These are phyloP conservation scores for Camptogramma bilineatum DNA, from an alignment of 2,888 invertebrate species.

Conservation along the genomic window DNA sequence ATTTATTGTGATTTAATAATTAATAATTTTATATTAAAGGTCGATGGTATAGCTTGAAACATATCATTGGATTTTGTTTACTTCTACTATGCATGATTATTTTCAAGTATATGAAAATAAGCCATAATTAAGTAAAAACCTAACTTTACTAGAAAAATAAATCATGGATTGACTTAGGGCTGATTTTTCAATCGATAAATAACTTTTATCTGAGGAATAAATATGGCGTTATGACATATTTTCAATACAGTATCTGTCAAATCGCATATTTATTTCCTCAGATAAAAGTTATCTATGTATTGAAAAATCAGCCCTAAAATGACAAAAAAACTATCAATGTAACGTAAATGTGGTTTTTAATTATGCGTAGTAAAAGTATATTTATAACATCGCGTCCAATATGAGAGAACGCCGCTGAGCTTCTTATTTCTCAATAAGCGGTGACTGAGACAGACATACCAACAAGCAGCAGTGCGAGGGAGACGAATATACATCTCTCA, in stretches of 20 bases:
- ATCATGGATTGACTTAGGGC: too few relatives aligned
- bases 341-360: background rate
- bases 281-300: too few relatives aligned
- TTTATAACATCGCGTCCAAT: slow-evolving; percentile 12
- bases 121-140: slow-evolving; percentile 1
- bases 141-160: background rate
- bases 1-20: slow-evolving; percentile 75
- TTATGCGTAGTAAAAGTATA: slow-evolving; percentile 6
- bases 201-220: too few relatives aligned
- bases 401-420: background rate
- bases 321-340: background rate
- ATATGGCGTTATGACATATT: too few relatives aligned
- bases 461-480: slow-evolving; percentile 24
- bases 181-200: too few relatives aligned
- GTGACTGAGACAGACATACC: slow-evolving; percentile 20
- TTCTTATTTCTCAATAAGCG: slow-evolving; percentile 5
- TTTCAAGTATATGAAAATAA: background rate
- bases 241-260: too few relatives aligned
- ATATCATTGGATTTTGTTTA: slow-evolving; percentile 35
- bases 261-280: too few relatives aligned
- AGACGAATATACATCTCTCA: slow-evolving; percentile 16
- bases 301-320: too few relatives aligned
- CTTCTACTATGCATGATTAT: slow-evolving; percentile 14
- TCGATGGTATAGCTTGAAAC: slow-evolving; percentile 24
- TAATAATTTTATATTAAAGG: slow-evolving; percentile 38